Evolutionary conservation across 1,140 invertebrate genomes (phyloP), one percentile per base, ranked within the genome.

Genomic region (Aculops lycopersici): DNA sequence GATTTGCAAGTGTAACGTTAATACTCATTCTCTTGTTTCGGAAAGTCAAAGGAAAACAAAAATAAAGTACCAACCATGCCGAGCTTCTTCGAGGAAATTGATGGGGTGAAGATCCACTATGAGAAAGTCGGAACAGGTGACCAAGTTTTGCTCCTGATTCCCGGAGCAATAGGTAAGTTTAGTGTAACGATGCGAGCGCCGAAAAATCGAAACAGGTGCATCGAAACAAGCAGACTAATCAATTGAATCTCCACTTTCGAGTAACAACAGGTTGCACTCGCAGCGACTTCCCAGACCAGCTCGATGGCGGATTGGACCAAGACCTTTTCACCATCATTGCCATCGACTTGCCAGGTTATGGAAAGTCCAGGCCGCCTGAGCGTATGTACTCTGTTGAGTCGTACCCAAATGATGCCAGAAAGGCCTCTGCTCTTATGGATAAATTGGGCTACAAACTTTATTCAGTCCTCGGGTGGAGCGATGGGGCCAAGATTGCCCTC

Each of bases 391-490:
- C 37, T n/a, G 5, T 42, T 1, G 17, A 40, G n/a, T 38, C 39
- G 12, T 43, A 43, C 35, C 20, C 17, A 13, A 43, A 43, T 4
- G 42, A 43, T 42, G 38, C 36, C 1, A 17, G 35, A 3, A 21
- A 21, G 18, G 42, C 42, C 17, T 8, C 16, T 4, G 35, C 36
- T 24, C 20, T 43, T 15, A 43, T 43, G 42, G 42, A 40, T 17
- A 35, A 45, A 16, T 20, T 45, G 3, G 39, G 39, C 24, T 45
- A 45, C 20, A 17, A 20, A 18, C 35, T 13, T 36, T 45, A 43
- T 36, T 45, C 36, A 13, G 43, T 43, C 2, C 17, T 45, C 20
- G 43, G 43, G 17, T 45, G 43, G 43, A 43, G 40, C 3, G 43
- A 45, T 35, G 43, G 43, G 12, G 43, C 40, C 20, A 42, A 43